Base-by-base conservation (phyloP, 2,888 invertebrate genomes). In the Thereva nobilitata region DNA sequence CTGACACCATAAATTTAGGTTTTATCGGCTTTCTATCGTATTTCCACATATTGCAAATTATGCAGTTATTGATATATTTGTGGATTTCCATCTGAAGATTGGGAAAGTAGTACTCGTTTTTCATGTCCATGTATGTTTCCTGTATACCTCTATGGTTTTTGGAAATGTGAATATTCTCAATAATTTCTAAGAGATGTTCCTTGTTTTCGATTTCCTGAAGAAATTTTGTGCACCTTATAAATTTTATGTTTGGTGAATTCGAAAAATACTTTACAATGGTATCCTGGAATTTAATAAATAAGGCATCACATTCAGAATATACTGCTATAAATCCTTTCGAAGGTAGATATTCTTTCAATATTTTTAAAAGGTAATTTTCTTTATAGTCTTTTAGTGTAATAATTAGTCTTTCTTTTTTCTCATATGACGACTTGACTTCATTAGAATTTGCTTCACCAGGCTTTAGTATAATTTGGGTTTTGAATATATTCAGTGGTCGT, bases 401-500 rank as follows among this genome's bases (percentile, higher is more conserved):
- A n/a, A 49, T 4, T 49, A 49, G 9, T 49, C 49, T 49, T 49
- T 34, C n/a, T 49, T 49, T 49, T 4, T 49, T 49, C 34, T 49
- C 49, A 49, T 49, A 49, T 49, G 49, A 34, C n/a, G 12, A 10
- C 49, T 49, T 49, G 12, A 12, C 34, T 49, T 49, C 10, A 5
- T n/a, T 49, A 5, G 23, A 23, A 23, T 49, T 23, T 49, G 4
- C 10, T 49, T 56, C 23, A 5, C 34, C 56, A 1, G 35, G 38
- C 44, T 56, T 44, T 44, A 56, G 23, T 42, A 56, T 42, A 23
- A 56, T 10, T 34, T 56, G 56, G 1, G 44, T 44, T 44, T 44
- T 56, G 34, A 56, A 56, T 44, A 56, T 12, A 23, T 44, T 56
- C n/a, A 56, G 9, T 40, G 56, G 44, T 23, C 44, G 38, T 44